phyloP scores from a whole-genome alignment of 2,888 invertebrate species.

The Syrphus vitripennis region DNA sequence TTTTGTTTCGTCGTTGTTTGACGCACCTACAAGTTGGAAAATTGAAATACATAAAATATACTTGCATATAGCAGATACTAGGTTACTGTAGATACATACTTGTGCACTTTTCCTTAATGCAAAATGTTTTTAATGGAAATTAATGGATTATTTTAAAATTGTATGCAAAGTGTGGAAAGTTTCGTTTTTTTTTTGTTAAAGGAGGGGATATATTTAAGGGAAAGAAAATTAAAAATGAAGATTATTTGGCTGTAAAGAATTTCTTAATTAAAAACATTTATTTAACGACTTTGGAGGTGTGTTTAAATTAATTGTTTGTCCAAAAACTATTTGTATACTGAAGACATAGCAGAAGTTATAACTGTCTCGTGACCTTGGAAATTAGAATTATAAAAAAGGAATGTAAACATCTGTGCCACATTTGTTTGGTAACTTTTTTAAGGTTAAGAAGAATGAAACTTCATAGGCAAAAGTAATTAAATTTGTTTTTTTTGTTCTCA shows the following conservation, averaged over 20 bases:
- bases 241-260: background rate
- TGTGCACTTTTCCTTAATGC: conserved; percentile 18
- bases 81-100: no score
- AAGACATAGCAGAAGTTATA: background rate
- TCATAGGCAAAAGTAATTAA: no score
- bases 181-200: no score
- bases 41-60: no score
- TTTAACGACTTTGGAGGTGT: background rate
- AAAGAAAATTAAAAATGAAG: background rate
- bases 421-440: no score
- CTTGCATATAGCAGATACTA: conserved; percentile 2
- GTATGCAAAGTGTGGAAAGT: conserved; percentile 9
- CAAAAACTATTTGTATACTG: background rate
- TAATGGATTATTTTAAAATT: conserved; percentile 12
- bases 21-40: background rate
- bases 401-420: no score
- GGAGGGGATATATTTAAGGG: background rate
- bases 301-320: background rate
- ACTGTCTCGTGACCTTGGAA: background rate
- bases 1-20: background rate
- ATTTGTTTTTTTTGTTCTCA: no score
- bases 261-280: background rate
- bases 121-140: conserved; percentile 27
- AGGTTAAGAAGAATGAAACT: no score
- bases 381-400: no score